Evolutionary conservation across 2,113 vertebrate genomes (phyloP), one percentile per base, ranked within the genome.

Genomic region (Oryzias curvinotus): DNA sequence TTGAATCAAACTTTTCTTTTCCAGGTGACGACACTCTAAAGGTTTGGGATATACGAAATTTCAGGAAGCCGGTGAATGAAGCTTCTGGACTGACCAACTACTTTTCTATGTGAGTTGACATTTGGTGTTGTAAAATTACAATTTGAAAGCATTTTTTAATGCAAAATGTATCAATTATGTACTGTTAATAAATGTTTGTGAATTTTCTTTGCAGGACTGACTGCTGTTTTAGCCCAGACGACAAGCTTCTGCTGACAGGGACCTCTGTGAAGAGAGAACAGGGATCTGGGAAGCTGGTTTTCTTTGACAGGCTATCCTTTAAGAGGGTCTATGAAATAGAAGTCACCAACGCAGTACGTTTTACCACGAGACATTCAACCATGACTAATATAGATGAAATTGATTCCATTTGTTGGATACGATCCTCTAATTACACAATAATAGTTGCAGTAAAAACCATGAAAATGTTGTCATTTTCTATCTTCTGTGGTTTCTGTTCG

Each of bases 191-290:
- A 5, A 13, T 44, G 18, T 57, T 44, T 83, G 23, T 67, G 3
- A 21, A 45, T 75, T 52, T 61, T 41, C n/a, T 17, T 17, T 1
- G 58, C 81, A 98, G 96, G 95, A 96, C 96, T 0, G 97, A 99
- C 81, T 98, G 96, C 86, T 98, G 96, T 73, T 98, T 98, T 66
- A 98, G 97, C 75, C 97, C 97, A 8, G 97, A 99, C 47, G 96
- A 99, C 85, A 95, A 93, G 77, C 93, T 99, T 56, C 49, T 98
- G 3, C 89, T 98, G 54, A 98, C 95, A 0, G 97, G 96, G 14
- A 97, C 94, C 0, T 98, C 97, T 3, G 93, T 97, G 73, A 96
- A 94, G 82, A 95, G 91, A 74, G 94, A 95, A 10, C 88, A 93
- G 68, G 96, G 95, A 53, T 93, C 89, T 2, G 97, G 96, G 55